These are phyloP conservation scores for Tetramorium parvispinum DNA, from an alignment of 1,140 invertebrate species.

Conservation along the genomic window DNA sequence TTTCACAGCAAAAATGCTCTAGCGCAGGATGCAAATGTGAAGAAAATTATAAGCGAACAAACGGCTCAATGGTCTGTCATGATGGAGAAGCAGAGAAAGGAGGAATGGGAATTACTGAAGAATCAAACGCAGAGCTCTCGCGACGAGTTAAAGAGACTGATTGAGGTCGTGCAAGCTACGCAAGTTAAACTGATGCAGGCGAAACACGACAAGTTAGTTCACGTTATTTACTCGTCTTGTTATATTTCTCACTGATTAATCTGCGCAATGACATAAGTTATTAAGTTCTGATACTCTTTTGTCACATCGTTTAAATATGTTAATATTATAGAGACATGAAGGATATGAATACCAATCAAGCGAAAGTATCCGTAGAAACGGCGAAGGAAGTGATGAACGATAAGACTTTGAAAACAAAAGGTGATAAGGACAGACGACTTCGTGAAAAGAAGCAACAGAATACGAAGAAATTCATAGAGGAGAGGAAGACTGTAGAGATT, in stretches of 20 bases:
- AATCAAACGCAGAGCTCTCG: conserved; percentile 93
- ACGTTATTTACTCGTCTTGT: neutral
- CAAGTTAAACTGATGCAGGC: conserved; percentile 97
- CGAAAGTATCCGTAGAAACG: conserved; percentile 98
- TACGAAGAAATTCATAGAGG: conserved; percentile 99
- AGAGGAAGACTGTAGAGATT: conserved; percentile 94
- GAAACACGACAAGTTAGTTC: conserved; percentile 93
- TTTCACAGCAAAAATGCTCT: conserved; percentile 92
- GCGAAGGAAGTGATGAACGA: conserved; percentile 98
- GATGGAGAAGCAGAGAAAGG: conserved; percentile 94
- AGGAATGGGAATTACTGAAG: conserved; percentile 96
- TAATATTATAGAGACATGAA: conserved; percentile 92
- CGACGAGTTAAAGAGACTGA: conserved; percentile 94
- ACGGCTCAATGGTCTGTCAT: conserved; percentile 97
- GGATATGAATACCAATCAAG: conserved; percentile 97
- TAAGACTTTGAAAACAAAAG: conserved; percentile 99
- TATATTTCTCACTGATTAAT: neutral
- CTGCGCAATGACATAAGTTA: neutral
- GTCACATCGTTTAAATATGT: neutral
- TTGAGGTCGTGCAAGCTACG: conserved; percentile 94
- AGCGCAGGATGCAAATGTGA: conserved; percentile 91
- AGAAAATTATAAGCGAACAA: conserved; percentile 94
- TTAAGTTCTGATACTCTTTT: neutral
- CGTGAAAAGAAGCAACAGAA: conserved; percentile 99
- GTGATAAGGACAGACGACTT: conserved; percentile 96